These are phyloP conservation scores for Nesometra sesokonis DNA, from an alignment of 35 echinoderm and acorn worm genomes.

Conservation along the genomic window DNA sequence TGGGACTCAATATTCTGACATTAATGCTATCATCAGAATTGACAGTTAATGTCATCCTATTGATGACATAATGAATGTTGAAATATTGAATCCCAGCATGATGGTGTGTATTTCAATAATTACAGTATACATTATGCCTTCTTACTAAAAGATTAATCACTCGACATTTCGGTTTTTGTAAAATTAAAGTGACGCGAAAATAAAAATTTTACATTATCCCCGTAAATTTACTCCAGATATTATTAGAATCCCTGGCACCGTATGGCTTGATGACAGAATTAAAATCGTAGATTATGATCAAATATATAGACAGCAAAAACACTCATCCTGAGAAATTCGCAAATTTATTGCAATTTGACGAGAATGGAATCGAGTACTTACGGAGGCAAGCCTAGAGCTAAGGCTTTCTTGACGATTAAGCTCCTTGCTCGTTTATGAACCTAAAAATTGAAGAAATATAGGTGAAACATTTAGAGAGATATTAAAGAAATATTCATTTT, in stretches of 20 bases:
- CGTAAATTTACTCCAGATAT: not conserved
- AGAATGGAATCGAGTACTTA: constrained; percentile 3
- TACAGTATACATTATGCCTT: no score
- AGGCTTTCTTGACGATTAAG: not conserved
- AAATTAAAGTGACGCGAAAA: no score
- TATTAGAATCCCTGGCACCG: not conserved
- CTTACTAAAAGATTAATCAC: no score
- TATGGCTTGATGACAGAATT: not conserved
- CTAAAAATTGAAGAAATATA: not conserved
- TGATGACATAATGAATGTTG: no score
- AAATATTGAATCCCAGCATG: no score
- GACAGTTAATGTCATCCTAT: no score
- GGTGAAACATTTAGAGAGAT: not conserved
- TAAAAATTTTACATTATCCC: no score
- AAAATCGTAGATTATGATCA: not conserved
- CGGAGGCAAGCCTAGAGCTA: constrained; percentile 38
- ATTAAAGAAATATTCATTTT: no score
- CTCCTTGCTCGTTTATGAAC: not conserved
- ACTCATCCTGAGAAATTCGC: not conserved
- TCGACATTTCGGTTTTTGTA: no score
- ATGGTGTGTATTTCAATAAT: no score
- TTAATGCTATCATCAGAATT: no score
- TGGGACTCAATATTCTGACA: no score
- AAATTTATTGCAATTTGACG: not conserved
- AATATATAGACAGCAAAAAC: not conserved